Evolutionary conservation across 2,888 invertebrate genomes (phyloP), one percentile per base, ranked within the genome.

Genomic region (Cephus pygmeus): DNA sequence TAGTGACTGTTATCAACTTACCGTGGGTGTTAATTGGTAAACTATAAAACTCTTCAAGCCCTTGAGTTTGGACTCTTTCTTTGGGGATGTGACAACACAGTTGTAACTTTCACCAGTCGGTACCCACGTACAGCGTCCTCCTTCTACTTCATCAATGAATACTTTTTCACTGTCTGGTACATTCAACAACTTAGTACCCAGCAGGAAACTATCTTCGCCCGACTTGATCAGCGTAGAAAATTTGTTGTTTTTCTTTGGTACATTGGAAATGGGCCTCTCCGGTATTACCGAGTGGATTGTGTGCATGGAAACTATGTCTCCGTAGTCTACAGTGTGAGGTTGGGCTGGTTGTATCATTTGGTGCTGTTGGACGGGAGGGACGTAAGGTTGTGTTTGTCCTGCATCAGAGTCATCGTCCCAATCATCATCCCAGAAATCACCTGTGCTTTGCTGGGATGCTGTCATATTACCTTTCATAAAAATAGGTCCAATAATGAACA

Each of bases 31-130:
- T 81, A 99, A 92, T 89, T 98, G 97, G 92, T 99, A 99, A 74
- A 98, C 98, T 86, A 99, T 99, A 89, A 96, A 99, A 88, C 98
- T 98, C 92, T 99, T 99, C 86, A 99, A 94, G 71, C 98, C 99
- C 91, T 98, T 98, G 89, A 99, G 95, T 93, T 99, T 99, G 0
- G 97, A 96, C 92, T 98, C 98, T 91, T 99, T 99, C 90, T 98
- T 99, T 11, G 99, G 99, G 78, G 98, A 98, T 30, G 98, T 96
- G 40, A 99, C 96, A 76, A 95, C 93, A 79, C 99, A 99, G 11
- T 94, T 94, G 89, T 98, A 98, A 2, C 95, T 94, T 79, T 96
- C 94, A 75, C 93, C 92, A 79, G 94, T 94, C 0, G 95, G 94
- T 79, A 95, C 93, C 98, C 98, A 99, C 79, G 94, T 92, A 87